Base-by-base conservation (phyloP, 2,888 invertebrate species). In the Rotaria macrura region DNA sequence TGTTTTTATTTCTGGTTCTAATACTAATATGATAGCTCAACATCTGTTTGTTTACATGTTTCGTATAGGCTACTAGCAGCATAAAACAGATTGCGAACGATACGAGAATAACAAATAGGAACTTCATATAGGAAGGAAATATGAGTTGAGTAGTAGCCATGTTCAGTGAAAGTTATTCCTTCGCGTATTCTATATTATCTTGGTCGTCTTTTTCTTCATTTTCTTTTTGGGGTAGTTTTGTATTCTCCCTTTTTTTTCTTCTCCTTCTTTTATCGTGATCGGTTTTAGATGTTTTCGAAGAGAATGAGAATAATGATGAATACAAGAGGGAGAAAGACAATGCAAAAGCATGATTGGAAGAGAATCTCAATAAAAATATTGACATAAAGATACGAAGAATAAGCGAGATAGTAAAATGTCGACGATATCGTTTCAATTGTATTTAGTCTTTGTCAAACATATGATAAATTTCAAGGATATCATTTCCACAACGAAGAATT, bases 321-420 rank as follows among this genome's bases (percentile, higher is more conserved):
- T 65, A 65, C 17, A 65, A 65, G 65, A 65, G 20, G 38, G 38
- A 65, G 17, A 17, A 20, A 65, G 34, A 65, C 14, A 65, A 65
- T 14, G 34, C 34, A 65, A 65, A 34, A 34, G 34, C 65, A 34
- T 65, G 34, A 34, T 65, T 65, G 34, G 29, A 65, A 14, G 34
- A 65, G 34, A 65, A 65, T 65, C 65, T 65, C 65, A 65, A 65
- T 65, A 65, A 65, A 65, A 65, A 65, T 65, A 65, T 65, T 65
- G 65, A 65, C 65, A 65, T 34, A 65, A 20, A 65, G 65, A 65
- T 65, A 65, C 49, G 17, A 9, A 49, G 4, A 43, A 43, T n/a
- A n/a, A 57, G 57, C 47, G 9, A 23, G 23, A 52, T 20, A 52
- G 52, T 23, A 5, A 52, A 65, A 65, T 20, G 65, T 20, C 38